These are phyloP conservation scores for Orthosia gothica DNA, from an alignment of 2,888 invertebrate genomes.

Conservation along the genomic window DNA sequence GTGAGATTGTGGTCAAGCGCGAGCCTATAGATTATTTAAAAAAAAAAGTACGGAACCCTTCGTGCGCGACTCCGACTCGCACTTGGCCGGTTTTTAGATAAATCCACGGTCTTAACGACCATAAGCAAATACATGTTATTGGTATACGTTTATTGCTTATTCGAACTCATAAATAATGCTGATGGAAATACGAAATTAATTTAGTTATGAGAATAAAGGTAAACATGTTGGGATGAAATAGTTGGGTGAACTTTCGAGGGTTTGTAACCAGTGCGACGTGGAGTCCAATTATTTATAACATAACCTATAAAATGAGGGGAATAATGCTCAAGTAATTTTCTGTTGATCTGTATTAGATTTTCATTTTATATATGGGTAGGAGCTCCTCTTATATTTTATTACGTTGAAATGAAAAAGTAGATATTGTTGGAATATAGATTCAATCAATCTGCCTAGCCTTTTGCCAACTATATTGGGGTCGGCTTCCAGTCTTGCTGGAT, in stretches of 20 bases:
- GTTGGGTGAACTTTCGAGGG: conserved; percentile 73
- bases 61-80: too few relatives aligned
- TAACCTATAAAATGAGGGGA: conserved; percentile 65
- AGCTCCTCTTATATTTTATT: conserved; percentile 49
- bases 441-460: too few relatives aligned
- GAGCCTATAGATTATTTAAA: too few relatives aligned
- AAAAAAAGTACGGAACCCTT: too few relatives aligned
- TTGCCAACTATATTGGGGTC: too few relatives aligned
- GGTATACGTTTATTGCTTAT: conserved; percentile 90
- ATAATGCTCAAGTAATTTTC: conserved; percentile 63
- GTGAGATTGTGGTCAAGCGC: too few relatives aligned
- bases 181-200: conserved; percentile 90
- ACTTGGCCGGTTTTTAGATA: conserved; percentile 91
- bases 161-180: conserved; percentile 89
- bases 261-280: conserved; percentile 68
- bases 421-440: conserved; percentile 15
- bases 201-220: conserved; percentile 85
- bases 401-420: conserved; percentile 30
- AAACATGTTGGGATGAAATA: conserved; percentile 79
- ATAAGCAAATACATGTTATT: conserved; percentile 90
- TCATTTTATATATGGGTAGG: conserved; percentile 55
- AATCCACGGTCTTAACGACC: conserved; percentile 90
- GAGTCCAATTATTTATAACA: conserved; percentile 74
- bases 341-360: conserved; percentile 65
- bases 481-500: too few relatives aligned